Base-by-base conservation (phyloP, 2,888 invertebrate genomes). In the Hermaeophaga mercurialis region DNA sequence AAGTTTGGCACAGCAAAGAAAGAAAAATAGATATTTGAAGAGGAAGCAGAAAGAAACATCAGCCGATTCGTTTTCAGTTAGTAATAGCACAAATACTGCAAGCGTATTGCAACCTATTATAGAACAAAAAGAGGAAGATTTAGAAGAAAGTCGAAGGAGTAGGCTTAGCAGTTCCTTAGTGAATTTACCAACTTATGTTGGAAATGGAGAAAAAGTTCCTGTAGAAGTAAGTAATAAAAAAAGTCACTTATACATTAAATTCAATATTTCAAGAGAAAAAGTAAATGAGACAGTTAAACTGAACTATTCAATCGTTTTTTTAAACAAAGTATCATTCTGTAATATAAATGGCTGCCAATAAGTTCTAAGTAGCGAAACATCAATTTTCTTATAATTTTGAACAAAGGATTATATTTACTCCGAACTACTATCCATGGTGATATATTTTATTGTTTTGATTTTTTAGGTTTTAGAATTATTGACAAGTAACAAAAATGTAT, bases 131-230 rank as follows among this genome's bases (percentile, higher is more conserved):
- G 70, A 70, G 33, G 64, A 67, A 24, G 66, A 66, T 3, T 54
- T 47, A 6, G 62, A 67, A 44, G 71, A 75, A 8, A 71, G 75
- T 14, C 75, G 77, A 24, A 73, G 75, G 9, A 73, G 75, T n/a
- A 82, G 88, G 38, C 80, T 85, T 44, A 89, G 86, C 70, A 88
- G 87, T 68, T 93, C 93, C n/a, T 80, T 93, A 66, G 88, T 94
- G 8, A 90, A 89, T 70, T 78, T 94, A 55, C 94, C 94, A 1
- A 94, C 94, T 0, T 94, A 86, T 71, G 85, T 93, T 63, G 85
- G 85, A 41, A 86, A 88, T 61, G 88, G 88, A 0, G 90, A 90
- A 74, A 87, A 86, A 55, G 86, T 91, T 1, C 89, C 90, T 0
- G 74, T 88, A 4, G 91, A 91, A 78, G 52, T 43, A 43, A 33